These are phyloP conservation scores for Onchidella celtica DNA, from an alignment of 2,888 invertebrate species.

Conservation along the genomic window DNA sequence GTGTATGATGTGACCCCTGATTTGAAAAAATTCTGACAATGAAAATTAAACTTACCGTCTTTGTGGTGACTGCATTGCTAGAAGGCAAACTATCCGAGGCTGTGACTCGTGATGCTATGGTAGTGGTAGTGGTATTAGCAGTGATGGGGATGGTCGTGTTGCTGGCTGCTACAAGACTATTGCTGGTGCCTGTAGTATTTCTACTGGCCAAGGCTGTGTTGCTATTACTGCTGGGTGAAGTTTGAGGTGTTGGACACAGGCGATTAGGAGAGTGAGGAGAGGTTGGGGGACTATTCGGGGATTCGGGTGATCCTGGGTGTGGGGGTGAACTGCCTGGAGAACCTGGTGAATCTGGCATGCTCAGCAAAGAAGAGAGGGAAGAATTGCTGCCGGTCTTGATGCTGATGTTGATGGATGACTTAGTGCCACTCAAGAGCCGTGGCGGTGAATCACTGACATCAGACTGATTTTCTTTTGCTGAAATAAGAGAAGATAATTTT, in stretches of 20 bases:
- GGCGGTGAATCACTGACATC: conserved; percentile 70
- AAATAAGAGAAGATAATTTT: not conserved
- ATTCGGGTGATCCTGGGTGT: conserved; percentile 60
- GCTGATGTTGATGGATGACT: conserved; percentile 67
- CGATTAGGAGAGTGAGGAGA: conserved; percentile 43
- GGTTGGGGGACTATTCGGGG: conserved; percentile 57
- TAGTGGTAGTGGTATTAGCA: not conserved
- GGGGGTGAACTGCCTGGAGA: conserved; percentile 67
- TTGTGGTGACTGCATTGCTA: conserved; percentile 52
- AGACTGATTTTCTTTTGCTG: conserved; percentile 68
- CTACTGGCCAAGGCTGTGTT: conserved; percentile 31
- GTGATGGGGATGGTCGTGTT: conserved; percentile 1
- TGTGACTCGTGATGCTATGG: conserved; percentile 31
- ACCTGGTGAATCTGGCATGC: conserved; percentile 67
- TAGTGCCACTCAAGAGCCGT: conserved; percentile 63
- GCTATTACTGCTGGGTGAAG: conserved; percentile 51
- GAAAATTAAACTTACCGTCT: conserved; percentile 54
- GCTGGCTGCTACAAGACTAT: conserved; percentile 1
- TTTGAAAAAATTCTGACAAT: no score
- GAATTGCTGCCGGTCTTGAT: conserved; percentile 62
- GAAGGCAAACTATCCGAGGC: conserved; percentile 28
- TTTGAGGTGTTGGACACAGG: conserved; percentile 33
- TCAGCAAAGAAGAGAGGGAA: conserved; percentile 66
- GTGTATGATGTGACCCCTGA: no score
- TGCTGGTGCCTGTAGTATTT: not conserved